Evolutionary conservation across 2,113 vertebrate species (phyloP).

Genomic region (Chaetura pelagica): DNA sequence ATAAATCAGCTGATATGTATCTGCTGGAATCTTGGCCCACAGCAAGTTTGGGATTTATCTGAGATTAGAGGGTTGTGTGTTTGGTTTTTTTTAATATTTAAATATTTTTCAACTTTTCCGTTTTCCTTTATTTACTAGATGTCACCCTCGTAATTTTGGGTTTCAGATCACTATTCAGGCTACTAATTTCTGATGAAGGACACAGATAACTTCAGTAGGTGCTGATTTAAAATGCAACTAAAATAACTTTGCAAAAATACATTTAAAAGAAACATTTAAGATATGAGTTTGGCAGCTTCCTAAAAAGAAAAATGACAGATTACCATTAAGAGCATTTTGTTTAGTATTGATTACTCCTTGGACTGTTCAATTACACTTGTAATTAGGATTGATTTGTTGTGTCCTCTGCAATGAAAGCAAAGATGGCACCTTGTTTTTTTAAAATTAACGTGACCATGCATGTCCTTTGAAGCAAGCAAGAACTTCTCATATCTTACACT

Average conservation of each 20-base stretch:
- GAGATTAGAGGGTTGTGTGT: neutral
- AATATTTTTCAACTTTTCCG: neutral
- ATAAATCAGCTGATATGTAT: neutral
- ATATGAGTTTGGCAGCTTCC: neutral
- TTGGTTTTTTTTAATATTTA: neutral
- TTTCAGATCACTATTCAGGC: neutral
- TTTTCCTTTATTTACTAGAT: neutral
- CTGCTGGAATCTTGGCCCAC: neutral
- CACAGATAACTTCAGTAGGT: neutral
- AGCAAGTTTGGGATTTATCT: neutral
- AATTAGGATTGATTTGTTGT: neutral
- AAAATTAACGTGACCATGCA: neutral
- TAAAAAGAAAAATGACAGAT: neutral
- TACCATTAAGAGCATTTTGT: neutral
- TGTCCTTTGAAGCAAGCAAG: neutral
- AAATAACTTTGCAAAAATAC: neutral
- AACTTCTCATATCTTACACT: neutral
- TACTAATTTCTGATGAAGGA: neutral
- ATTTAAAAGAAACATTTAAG: neutral
- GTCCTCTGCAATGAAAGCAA: neutral
- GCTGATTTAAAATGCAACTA: neutral
- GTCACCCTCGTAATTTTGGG: neutral
- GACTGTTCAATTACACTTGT: neutral
- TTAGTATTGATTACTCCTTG: conserved; percentile 12
- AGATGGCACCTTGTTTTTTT: neutral